Conservation (phyloP, 2,797 vertebrate genomes). For the Tangara arthus region DNA sequence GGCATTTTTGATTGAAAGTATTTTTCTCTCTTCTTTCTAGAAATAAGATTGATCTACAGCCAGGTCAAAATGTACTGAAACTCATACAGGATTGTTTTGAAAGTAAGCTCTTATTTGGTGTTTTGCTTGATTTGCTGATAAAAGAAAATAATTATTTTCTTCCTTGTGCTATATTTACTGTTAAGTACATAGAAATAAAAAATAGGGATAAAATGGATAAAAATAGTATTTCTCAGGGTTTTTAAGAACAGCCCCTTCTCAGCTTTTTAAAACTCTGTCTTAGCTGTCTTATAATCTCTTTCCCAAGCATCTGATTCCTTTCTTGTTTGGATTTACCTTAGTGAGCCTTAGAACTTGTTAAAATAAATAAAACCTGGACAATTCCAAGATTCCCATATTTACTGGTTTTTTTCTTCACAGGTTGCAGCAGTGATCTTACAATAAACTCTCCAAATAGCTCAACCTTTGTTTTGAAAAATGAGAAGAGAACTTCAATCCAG, state of each 20-base stretch:
- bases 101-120: constrained; percentile 63
- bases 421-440: constrained; percentile 1
- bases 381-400: neutral
- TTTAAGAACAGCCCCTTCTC: neutral
- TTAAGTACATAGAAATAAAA: neutral
- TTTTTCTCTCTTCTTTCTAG: neutral
- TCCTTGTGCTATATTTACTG: neutral
- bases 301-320: neutral
- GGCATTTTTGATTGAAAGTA: neutral
- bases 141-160: neutral
- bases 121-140: neutral
- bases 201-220: neutral
- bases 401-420: constrained; percentile 2
- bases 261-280: neutral
- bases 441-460: constrained; percentile 44
- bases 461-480: neutral
- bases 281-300: neutral
- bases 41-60: constrained; percentile 30
- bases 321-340: neutral
- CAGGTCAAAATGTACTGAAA: constrained; percentile 58
- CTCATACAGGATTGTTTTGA: constrained; percentile 70
- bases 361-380: neutral
- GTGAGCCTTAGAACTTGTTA: neutral
- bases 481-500: neutral
- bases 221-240: neutral